phyloP scores from a whole-genome alignment of 2,888 invertebrate genomes.

The Agriotes lineatus region DNA sequence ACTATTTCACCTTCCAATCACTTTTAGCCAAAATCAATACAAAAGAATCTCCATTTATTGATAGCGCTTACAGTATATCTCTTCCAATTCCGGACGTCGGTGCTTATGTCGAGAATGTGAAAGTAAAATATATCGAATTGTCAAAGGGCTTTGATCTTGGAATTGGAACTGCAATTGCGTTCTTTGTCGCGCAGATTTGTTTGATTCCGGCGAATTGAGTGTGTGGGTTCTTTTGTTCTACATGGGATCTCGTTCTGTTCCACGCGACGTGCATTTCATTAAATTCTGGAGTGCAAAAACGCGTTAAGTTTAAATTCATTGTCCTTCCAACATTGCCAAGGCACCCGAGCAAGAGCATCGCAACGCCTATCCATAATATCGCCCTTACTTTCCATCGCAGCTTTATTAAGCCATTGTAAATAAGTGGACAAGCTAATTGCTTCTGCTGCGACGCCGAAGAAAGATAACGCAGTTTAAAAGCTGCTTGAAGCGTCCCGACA shows the following conservation, averaged over 20 bases:
- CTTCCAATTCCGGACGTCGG: background rate
- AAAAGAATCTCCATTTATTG: too few relatives aligned
- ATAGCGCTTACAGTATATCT: too few relatives aligned
- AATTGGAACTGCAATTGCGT: conserved; percentile 21
- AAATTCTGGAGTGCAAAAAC: conserved; percentile 28
- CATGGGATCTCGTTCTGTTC: conserved; percentile 16
- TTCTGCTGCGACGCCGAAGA: background rate
- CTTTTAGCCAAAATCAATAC: too few relatives aligned
- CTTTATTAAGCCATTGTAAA: conserved; percentile 5
- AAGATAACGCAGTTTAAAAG: too few relatives aligned
- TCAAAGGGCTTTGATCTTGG: conserved; percentile 15
- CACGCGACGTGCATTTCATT: conserved; percentile 25
- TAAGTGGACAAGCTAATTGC: background rate
- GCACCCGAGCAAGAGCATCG: conserved; percentile 18
- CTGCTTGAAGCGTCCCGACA: too few relatives aligned
- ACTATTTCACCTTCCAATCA: too few relatives aligned
- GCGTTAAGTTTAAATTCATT: conserved; percentile 28
- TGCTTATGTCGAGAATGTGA: background rate
- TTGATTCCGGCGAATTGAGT: conserved; percentile 10
- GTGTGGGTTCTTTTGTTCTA: conserved; percentile 20
- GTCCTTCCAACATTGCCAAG: conserved; percentile 27
- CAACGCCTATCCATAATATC: conserved; percentile 9
- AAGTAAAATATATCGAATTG: conserved; percentile 9
- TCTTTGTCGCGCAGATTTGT: conserved; percentile 17
- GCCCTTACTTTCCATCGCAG: background rate